Conservation (phyloP, 2,797 vertebrate genomes). For the Cyprinella venusta region DNA sequence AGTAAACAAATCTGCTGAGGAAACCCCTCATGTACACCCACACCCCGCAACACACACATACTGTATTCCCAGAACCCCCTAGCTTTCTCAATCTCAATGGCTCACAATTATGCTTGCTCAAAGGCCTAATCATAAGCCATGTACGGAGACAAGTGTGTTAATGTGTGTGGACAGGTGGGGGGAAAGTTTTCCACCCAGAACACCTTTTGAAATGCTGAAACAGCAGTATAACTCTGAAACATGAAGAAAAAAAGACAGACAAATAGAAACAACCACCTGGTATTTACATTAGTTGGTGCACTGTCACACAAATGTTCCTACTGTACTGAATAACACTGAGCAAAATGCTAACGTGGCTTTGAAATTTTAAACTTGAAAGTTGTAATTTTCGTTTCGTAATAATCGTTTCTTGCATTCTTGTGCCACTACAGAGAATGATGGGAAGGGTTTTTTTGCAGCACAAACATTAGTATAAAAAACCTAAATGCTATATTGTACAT, state of each 20-base stretch:
- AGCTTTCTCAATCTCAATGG: conserved; percentile 56
- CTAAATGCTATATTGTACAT: neutral
- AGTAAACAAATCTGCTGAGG: conserved; percentile 80
- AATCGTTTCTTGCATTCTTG: neutral
- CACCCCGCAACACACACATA: conserved; percentile 43
- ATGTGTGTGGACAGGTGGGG: conserved; percentile 41
- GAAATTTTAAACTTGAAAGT: neutral
- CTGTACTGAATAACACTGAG: neutral
- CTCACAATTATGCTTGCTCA: conserved; percentile 52
- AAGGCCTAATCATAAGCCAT: conserved; percentile 32
- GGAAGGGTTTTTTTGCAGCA: neutral
- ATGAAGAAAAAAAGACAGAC: conserved; percentile 37
- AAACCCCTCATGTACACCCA: conserved; percentile 67
- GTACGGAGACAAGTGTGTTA: conserved; percentile 17
- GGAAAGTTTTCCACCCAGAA: neutral
- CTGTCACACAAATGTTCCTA: neutral
- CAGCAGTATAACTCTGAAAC: conserved; percentile 24
- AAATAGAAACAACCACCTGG: neutral
- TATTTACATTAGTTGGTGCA: neutral
- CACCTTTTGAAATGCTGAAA: conserved; percentile 20
- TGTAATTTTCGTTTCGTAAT: neutral
- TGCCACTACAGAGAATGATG: neutral
- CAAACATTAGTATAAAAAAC: neutral
- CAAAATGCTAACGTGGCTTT: neutral
- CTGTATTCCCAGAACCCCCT: conserved; percentile 40